Base-by-base conservation (phyloP, 2,797 vertebrate genomes). In the Lycodopsis pacificus region DNA sequence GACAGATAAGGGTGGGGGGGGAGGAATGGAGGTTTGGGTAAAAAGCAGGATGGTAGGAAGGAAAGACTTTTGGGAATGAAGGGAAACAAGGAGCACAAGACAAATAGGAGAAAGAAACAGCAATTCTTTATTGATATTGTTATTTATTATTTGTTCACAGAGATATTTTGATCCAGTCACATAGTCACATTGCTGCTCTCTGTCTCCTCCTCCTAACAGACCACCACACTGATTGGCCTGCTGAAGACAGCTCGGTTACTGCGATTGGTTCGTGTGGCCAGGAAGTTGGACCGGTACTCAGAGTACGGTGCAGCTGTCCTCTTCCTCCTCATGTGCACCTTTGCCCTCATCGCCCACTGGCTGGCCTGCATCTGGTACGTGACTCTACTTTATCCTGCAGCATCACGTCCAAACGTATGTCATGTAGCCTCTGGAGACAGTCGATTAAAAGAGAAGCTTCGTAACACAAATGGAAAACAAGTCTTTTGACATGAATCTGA, bases 281-380 rank as follows among this genome's bases (percentile, higher is more conserved):
- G 96, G 64, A 97, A 97, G 92, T 91, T 97, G 81, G 96, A 97
- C 86, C 96, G 96, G 0, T 97, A 97, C 90, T 97, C 96, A 0
- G 96, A 97, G 89, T 97, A 97, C 0, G 96, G 97, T 0, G 96
- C 97, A 0, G 97, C 96, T 0, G 96, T 97, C 58, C 96, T 97
- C n/a, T 96, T 97, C 87, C 95, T 97, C 69, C 95, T 97, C 19
- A 97, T 97, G 97, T 97, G 96, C 87, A 97, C 96, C 67, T 97
- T 97, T 0, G 97, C 96, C 0, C 95, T 97, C 53, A 97, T 97
- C 0, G 98, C 98, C 73, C 98, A 99, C 93, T 99, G 98, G 98
- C 94, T 99, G 34, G 98, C 98, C 87, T 99, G 98, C 92, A 98
- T 99, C 92, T 99, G 98, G 98, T 99, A 98, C 93, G 97, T 30